Evolutionary conservation across 2,797 vertebrate species (phyloP).

Genomic region (Brotogeris chrysoptera): DNA sequence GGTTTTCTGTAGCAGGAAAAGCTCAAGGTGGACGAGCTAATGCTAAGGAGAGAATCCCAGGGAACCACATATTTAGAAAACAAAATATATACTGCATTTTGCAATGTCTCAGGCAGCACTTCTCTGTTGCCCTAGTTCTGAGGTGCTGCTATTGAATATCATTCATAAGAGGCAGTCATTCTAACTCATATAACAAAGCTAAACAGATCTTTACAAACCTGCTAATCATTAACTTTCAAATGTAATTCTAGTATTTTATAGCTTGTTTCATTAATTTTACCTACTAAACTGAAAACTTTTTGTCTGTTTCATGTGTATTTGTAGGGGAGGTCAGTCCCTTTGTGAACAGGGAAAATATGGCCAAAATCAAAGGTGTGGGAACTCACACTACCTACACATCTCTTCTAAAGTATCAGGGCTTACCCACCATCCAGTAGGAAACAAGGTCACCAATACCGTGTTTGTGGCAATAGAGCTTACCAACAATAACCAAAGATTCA

Average conservation of each 20-base stretch:
- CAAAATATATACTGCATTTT: neutral
- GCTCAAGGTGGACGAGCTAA: neutral
- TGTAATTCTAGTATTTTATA: neutral
- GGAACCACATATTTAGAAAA: neutral
- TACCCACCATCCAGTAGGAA: neutral
- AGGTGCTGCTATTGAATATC: neutral
- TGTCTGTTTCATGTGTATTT: neutral
- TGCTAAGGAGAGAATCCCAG: neutral
- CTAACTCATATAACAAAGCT: neutral
- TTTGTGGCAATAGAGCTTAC: neutral
- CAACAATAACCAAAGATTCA: neutral
- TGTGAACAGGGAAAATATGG: neutral
- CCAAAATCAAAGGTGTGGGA: neutral
- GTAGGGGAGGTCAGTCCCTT: neutral
- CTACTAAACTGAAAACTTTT: neutral
- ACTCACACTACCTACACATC: neutral
- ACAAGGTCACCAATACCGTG: neutral
- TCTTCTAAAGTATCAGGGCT: neutral
- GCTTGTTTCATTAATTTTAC: neutral
- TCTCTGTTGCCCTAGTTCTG: neutral
- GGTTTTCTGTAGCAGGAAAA: neutral
- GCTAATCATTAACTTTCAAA: neutral
- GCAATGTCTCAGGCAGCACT: neutral
- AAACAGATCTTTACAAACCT: neutral
- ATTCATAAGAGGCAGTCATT: neutral